Base-by-base conservation (phyloP, 2,888 invertebrate species). In the Eristalis arbustorum region DNA sequence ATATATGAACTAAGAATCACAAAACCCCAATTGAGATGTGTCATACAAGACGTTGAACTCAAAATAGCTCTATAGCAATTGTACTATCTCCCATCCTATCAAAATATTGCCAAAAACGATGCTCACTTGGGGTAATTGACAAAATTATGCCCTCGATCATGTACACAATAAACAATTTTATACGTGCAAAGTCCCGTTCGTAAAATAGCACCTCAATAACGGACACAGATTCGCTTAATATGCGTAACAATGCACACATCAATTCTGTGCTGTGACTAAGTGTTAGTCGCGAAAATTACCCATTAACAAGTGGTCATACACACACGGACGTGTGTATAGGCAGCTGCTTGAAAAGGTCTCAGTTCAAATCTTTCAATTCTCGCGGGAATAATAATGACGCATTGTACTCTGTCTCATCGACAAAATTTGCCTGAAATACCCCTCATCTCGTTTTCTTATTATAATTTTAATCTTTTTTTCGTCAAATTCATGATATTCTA, bases 371-470 rank as follows among this genome's bases (percentile, higher is more conserved):
- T 25, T 5, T 74, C 64, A 66, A 34, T 18, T 57, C 18, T 18
- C 5, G 14, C 62, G n/a, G 28, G 72, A 42, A 72, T 18, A 56
- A 34, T 31, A 42, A 49, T 73, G 73, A 72, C 72, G 18, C 71
- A 71, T 42, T 49, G 18, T 5, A 18, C 18, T 6, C 6, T 18
- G 5, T n/a, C 18, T 49, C 49, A 18, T 49, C 8, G 18, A 49
- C n/a, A 18, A 0, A 49, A 18, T 18, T 49, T 49, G 18, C 49
- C 18, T 49, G 14, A 42, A 42, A 42, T n/a, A 42, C 4, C n/a
- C 3, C 42, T 42, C 42, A 42, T n/a, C n/a, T n/a, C n/a, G n/a
- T n/a, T n/a, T n/a, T n/a, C n/a, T n/a, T n/a, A n/a, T n/a, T 14
- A 14, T 4, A n/a, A 6, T 61, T 57, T 1, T 22, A 18, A 37